These are phyloP conservation scores for Augochlorella aurata DNA, from an alignment of 2,888 invertebrate species.

Conservation along the genomic window DNA sequence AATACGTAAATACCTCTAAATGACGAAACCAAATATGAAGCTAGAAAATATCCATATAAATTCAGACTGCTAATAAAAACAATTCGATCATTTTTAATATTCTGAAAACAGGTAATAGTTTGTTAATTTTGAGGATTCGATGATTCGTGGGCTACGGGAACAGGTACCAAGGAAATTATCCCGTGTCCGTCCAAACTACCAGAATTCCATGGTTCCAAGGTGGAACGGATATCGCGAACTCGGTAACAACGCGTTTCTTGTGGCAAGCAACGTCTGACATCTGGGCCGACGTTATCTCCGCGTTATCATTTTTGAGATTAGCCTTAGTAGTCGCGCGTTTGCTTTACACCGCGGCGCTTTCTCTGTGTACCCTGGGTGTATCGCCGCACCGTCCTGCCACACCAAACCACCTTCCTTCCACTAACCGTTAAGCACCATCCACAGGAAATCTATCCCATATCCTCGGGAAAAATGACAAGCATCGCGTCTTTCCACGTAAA, in stretches of 20 bases:
- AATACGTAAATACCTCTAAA: no score
- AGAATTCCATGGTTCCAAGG: conserved; percentile 9
- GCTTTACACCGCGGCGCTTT: conserved; percentile 53
- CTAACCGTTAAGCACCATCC: conserved; percentile 39
- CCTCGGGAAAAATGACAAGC: background rate
- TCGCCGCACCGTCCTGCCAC: conserved; percentile 41
- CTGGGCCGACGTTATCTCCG: conserved; percentile 67
- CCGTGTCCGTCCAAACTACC: background rate
- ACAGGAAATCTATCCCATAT: conserved; percentile 18
- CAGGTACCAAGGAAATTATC: conserved; percentile 25
- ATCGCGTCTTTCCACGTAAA: no score
- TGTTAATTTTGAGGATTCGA: background rate
- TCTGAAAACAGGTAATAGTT: background rate
- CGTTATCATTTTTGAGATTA: conserved; percentile 73
- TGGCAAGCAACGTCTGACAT: conserved; percentile 48
- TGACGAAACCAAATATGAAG: no score
- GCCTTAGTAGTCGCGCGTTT: conserved; percentile 57
- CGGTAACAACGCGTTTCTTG: conserved; percentile 66
- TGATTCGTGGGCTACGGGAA: background rate
- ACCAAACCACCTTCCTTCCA: conserved; percentile 34
- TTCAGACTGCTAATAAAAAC: no score
- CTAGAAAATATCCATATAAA: no score
- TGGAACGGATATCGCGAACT: conserved; percentile 37
- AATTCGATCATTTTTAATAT: no score
- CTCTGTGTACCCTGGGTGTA: conserved; percentile 50